Evolutionary conservation across 37 sponge, comb jelly and placozoan species (phyloP).

Genomic region (Amphimedon queenslandica): DNA sequence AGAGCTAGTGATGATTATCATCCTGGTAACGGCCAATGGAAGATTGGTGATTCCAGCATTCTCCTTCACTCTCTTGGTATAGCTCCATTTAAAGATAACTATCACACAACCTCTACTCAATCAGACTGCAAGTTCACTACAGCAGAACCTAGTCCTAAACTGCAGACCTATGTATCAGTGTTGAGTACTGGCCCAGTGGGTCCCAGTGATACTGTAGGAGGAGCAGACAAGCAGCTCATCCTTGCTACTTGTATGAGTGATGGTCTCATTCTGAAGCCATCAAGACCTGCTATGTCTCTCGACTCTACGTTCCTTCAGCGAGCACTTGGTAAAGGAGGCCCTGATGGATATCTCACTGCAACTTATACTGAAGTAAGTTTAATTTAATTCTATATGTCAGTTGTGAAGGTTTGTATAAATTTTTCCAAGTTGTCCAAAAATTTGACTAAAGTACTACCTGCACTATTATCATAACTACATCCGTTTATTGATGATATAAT

Average conservation of each 20-base stretch:
- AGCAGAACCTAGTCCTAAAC: constrained; percentile 44
- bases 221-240: constrained; percentile 45
- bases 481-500: no score
- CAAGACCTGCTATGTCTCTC: constrained; percentile 57
- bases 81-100: constrained; percentile 71
- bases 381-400: no score
- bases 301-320: constrained; percentile 62
- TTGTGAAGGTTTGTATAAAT: no score
- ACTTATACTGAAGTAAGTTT: constrained; percentile 50
- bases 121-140: constrained; percentile 11
- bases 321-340: constrained; percentile 56
- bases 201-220: constrained; percentile 43
- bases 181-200: constrained; percentile 72
- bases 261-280: constrained; percentile 68
- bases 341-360: constrained; percentile 52
- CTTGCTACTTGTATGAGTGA: constrained; percentile 72
- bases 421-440: not conserved
- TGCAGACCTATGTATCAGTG: constrained; percentile 60
- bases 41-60: constrained; percentile 69
- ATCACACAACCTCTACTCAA: constrained; percentile 15
- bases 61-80: constrained; percentile 62
- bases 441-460: no score
- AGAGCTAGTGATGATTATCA: constrained; percentile 70
- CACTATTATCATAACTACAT: no score
- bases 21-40: constrained; percentile 76